Evolutionary conservation across 2,113 vertebrate genomes (phyloP).

Genomic region (Aramus guarauna): DNA sequence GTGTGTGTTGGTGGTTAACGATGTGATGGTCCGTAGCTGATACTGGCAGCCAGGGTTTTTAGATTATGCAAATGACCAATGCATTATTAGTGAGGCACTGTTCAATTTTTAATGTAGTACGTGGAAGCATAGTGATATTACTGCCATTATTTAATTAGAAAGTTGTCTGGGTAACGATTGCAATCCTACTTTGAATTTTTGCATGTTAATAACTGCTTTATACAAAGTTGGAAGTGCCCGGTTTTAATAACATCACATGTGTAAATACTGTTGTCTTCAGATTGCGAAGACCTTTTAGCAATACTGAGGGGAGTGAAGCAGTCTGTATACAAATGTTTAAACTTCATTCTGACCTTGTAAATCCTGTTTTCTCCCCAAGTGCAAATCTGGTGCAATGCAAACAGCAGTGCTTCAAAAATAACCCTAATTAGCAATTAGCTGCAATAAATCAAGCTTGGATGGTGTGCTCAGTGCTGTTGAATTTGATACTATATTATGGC

Average conservation of each 20-base stretch:
- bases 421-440: constrained; percentile 66
- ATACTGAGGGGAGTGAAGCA: constrained; percentile 25
- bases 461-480: background rate
- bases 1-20: background rate
- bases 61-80: constrained; percentile 32
- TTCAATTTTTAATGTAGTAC: constrained; percentile 56
- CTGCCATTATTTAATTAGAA: constrained; percentile 56
- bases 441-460: constrained; percentile 47
- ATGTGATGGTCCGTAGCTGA: background rate
- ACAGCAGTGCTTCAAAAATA: constrained; percentile 62
- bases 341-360: constrained; percentile 63
- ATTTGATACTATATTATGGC: constrained; percentile 46
- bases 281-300: constrained; percentile 32
- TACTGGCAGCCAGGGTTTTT: background rate
- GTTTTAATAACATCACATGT: background rate
- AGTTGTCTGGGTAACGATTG: constrained; percentile 49
- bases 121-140: constrained; percentile 17
- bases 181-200: constrained; percentile 33
- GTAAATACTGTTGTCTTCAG: constrained; percentile 51
- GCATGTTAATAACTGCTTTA: constrained; percentile 9
- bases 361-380: constrained; percentile 52
- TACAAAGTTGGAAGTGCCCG: background rate
- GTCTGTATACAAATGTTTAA: constrained; percentile 64
- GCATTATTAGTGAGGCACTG: constrained; percentile 23
- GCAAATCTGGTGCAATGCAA: constrained; percentile 62